Evolutionary conservation across 2,113 vertebrate species (phyloP).

Genomic region (Pipra filicauda): DNA sequence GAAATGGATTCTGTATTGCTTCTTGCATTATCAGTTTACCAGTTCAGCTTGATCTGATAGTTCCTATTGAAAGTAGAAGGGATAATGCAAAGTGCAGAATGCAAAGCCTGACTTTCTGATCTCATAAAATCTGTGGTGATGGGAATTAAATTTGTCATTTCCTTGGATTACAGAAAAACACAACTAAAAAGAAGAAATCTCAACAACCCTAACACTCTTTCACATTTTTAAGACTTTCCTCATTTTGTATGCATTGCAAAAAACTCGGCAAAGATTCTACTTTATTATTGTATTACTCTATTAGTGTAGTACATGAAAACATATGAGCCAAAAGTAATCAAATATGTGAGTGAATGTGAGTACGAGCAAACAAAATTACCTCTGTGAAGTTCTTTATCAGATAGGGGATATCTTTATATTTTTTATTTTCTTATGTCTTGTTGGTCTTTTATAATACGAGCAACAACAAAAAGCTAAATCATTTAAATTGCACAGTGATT

Average conservation of each 20-base stretch:
- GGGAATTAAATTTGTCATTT: neutral
- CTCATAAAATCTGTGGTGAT: neutral
- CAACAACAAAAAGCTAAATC: neutral
- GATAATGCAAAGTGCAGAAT: neutral
- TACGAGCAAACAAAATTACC: neutral
- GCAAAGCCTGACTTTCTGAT: neutral
- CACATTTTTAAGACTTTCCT: neutral
- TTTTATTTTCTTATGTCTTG: neutral
- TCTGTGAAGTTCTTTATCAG: neutral
- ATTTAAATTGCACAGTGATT: neutral
- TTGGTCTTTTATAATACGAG: neutral
- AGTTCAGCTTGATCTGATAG: neutral
- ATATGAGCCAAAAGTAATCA: neutral
- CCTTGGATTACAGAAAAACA: neutral
- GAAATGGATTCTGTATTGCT: neutral
- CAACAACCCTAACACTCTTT: rapidly evolving
- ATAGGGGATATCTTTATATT: neutral
- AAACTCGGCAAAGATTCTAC: neutral
- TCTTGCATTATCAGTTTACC: neutral
- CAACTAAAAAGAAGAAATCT: neutral
- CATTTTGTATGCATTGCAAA: neutral
- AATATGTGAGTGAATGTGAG: neutral
- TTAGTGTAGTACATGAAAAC: neutral
- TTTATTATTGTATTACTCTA: neutral
- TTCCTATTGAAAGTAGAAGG: neutral